Evolutionary conservation across 2,113 vertebrate species (phyloP).

Genomic region (Embiotoca jacksoni): DNA sequence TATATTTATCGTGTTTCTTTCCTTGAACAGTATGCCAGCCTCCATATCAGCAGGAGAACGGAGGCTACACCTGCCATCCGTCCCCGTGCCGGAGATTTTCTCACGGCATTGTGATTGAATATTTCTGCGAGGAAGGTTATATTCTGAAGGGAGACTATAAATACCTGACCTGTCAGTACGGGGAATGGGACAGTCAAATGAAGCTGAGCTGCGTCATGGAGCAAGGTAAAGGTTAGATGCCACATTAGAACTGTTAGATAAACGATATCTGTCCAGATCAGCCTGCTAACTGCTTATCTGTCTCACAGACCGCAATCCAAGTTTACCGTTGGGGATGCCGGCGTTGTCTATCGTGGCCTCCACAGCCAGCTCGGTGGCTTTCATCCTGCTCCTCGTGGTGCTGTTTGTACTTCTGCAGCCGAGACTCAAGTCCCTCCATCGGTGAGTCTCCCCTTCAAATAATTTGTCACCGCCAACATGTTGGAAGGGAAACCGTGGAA

Average conservation of each 20-base stretch:
- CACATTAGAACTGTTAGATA: neutral
- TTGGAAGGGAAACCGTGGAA: neutral
- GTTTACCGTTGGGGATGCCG: slow-evolving; percentile 90
- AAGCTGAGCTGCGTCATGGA: slow-evolving; percentile 94
- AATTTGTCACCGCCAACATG: neutral
- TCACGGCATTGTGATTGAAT: slow-evolving; percentile 95
- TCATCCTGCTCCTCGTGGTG: slow-evolving; percentile 95
- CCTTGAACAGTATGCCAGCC: slow-evolving; percentile 88
- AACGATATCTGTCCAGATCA: neutral
- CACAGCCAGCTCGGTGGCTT: slow-evolving; percentile 94
- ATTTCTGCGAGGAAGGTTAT: slow-evolving; percentile 95
- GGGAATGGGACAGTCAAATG: slow-evolving; percentile 94
- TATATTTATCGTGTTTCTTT: neutral
- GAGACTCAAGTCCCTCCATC: slow-evolving; percentile 96
- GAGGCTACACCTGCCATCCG: slow-evolving; percentile 95
- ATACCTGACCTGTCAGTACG: slow-evolving; percentile 95
- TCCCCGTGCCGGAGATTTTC: slow-evolving; percentile 90
- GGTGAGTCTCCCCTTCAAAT: slow-evolving; percentile 82
- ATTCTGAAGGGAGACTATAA: slow-evolving; percentile 97
- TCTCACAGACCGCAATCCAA: slow-evolving; percentile 85
- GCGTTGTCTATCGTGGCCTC: slow-evolving; percentile 95
- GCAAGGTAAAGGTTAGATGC: slow-evolving; percentile 83
- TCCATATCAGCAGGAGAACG: slow-evolving; percentile 94
- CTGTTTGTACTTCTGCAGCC: slow-evolving; percentile 97
- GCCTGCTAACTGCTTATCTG: neutral